A percentile compares a stretch with the other conserved stretches of the same genome.
Conservation (phyloP, 2,113 vertebrate species). For the Sinocyclocheilus rhinocerous region DNA sequence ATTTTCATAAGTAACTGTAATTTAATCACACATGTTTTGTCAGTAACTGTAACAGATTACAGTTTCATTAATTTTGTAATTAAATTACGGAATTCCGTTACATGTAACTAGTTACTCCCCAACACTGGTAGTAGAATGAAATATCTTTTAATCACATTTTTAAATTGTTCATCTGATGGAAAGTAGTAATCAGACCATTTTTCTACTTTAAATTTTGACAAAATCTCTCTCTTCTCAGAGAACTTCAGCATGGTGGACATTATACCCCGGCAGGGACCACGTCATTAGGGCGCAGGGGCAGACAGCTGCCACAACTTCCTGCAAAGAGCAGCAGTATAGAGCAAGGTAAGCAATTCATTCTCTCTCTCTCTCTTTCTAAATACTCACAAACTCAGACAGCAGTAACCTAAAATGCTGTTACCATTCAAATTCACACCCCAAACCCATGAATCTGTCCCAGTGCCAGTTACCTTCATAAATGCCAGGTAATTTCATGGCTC, state of each 20-base stretch:
- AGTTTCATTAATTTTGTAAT: no score
- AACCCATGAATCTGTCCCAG: constrained; percentile 6
- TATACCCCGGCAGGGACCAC: constrained; percentile 82
- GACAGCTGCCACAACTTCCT: constrained; percentile 94
- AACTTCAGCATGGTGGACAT: constrained; percentile 81
- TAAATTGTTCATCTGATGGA: not conserved
- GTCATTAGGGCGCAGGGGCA: constrained; percentile 84
- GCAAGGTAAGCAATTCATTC: constrained; percentile 81
- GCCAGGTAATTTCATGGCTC: not conserved
- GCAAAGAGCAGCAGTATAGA: constrained; percentile 91
- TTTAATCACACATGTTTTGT: no score
- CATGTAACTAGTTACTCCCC: no score
- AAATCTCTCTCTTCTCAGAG: constrained; percentile 71
- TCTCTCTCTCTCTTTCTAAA: constrained; percentile 12
- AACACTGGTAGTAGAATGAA: not conserved
- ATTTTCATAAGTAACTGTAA: no score
- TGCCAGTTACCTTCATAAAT: not conserved
- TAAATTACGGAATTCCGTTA: no score
- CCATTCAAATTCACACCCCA: not conserved
- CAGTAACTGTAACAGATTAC: no score
- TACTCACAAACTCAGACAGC: not conserved
- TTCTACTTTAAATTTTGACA: not conserved
- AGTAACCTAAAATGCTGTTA: not conserved
- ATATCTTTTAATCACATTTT: not conserved
- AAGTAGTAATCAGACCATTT: no score